A percentile compares a stretch with the other conserved stretches of the same genome.
Evolutionary conservation across 2,888 invertebrate genomes (phyloP).

Genomic region (Archaeoteleia sp.): DNA sequence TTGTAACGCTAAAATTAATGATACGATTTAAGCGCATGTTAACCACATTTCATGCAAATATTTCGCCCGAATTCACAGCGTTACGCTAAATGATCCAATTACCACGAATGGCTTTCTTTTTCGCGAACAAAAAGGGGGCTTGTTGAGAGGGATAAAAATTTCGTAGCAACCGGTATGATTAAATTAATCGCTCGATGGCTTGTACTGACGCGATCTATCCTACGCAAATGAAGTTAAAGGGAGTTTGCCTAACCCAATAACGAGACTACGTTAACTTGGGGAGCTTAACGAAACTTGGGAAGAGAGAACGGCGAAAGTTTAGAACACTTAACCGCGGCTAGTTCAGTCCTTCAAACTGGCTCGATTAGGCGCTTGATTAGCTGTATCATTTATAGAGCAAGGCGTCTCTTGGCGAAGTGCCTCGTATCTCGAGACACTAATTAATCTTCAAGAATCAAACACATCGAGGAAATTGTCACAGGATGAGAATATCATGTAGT

Average conservation of each 20-base stretch:
- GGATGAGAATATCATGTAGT: no score
- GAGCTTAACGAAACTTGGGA: constrained; percentile 44
- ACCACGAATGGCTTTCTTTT: no score
- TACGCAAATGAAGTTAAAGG: constrained; percentile 61
- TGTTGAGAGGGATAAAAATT: constrained; percentile 17
- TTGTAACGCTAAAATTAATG: no score
- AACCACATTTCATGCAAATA: no score
- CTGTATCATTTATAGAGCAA: constrained; percentile 7
- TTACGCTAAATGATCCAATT: no score
- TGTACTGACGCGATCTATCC: constrained; percentile 56
- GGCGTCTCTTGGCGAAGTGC: no score
- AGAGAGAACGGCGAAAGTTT: constrained; percentile 47
- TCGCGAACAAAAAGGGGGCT: no score
- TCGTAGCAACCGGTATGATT: constrained; percentile 20
- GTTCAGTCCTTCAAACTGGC: constrained; percentile 32
- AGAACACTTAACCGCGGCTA: constrained; percentile 41
- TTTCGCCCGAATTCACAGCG: no score
- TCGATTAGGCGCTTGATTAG: constrained; percentile 38
- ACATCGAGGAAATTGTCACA: no score
- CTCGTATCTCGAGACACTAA: no score
- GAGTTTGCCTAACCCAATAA: constrained; percentile 67
- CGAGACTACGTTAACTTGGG: constrained; percentile 51
- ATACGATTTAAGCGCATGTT: no score
- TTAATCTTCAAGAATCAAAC: no score
- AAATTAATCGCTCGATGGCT: constrained; percentile 52